Base-by-base conservation (phyloP, 2,797 vertebrate genomes). In the Botia almorhae region DNA sequence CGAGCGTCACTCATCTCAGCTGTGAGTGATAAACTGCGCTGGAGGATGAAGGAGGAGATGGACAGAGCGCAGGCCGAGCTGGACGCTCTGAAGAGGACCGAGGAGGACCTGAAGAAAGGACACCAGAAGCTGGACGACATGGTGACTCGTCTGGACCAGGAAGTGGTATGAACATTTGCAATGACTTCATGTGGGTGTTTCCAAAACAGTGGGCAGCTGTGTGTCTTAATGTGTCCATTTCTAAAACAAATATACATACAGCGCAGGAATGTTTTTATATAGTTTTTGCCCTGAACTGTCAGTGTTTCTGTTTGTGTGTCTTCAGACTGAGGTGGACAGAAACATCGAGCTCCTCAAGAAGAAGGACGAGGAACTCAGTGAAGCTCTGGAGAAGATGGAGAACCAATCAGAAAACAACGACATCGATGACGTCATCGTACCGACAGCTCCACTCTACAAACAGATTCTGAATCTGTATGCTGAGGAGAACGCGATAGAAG, bases 11-110 rank as follows among this genome's bases (percentile, higher is more conserved):
- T 99, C 61, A 98, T 99, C 84, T 99, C 98, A 0, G 98, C 97
- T 0, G 98, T 99, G 84, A 99, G 96, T 2, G 98, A 99, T 89
- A 99, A 99, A 83, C 91, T 99, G 81, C 94, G 98, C 82, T 99
- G 98, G 98, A 93, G 98, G 79, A 98, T 99, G 97, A 99, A 99
- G 83, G 98, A 99, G 85, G 98, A 99, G 89, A 98, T 99, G 96
- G 98, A 98, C 90, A 94, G 97, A 46, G 98, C 98, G 0, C 98
- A 99, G 76, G 98, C 98, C 0, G 98, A 99, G 86, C 94, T 99
- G 84, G 98, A 99, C 3, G 98, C 98, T 56, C 91, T 99, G 83
- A 99, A 98, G 89, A 92, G 98, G 72, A 99, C 98, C 0, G 98
- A 99, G 69, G 98, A 99, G 86, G 98, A 99, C 89, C 90, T 99